Evolutionary conservation across 2,113 vertebrate genomes (phyloP).

Genomic region (Muscicapa adusta): DNA sequence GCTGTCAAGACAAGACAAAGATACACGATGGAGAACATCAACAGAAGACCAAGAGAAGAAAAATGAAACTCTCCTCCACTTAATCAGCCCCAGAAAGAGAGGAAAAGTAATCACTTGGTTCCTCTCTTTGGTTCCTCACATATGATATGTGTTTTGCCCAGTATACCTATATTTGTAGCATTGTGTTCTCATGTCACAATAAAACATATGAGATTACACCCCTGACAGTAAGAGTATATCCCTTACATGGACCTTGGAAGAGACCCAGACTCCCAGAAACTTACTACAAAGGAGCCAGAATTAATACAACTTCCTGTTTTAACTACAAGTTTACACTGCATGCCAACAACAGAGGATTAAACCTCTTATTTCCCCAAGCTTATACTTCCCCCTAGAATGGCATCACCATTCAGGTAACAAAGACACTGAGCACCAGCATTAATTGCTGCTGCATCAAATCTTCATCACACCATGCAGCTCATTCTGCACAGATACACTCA

Average conservation of each 20-base stretch:
- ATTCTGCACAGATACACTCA: neutral
- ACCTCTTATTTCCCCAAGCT: neutral
- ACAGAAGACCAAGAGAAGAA: neutral
- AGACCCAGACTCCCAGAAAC: neutral
- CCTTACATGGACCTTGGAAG: neutral
- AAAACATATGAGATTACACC: neutral
- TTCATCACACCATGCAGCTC: neutral
- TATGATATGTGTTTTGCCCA: neutral
- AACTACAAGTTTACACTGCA: neutral
- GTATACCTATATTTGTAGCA: neutral
- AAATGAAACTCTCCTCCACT: neutral
- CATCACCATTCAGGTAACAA: neutral
- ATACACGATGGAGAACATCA: neutral
- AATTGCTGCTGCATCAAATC: neutral
- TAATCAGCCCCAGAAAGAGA: neutral
- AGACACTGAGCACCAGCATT: neutral
- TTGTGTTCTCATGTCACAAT: neutral
- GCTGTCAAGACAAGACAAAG: neutral
- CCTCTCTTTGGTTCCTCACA: neutral
- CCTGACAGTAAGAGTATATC: neutral
- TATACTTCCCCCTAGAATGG: neutral
- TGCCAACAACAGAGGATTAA: neutral
- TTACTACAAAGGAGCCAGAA: neutral
- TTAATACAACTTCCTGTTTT: neutral
- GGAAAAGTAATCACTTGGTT: neutral